These are phyloP conservation scores for Polypterus senegalus DNA, from an alignment of 2,113 vertebrate genomes.

Conservation along the genomic window DNA sequence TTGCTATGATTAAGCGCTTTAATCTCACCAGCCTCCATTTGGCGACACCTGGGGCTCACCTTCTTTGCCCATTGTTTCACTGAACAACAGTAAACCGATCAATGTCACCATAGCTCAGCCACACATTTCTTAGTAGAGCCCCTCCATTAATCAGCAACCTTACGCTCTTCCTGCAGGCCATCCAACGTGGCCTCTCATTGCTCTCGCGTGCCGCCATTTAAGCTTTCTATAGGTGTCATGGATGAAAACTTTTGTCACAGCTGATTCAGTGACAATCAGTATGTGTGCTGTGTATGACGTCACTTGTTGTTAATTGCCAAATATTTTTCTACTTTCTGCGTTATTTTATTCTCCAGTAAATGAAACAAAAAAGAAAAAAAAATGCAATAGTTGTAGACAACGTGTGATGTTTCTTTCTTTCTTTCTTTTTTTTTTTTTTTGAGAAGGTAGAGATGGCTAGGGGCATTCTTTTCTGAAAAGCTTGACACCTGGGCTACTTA, in stretches of 20 bases:
- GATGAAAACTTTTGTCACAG: conserved; percentile 18
- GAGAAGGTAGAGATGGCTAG: neutral
- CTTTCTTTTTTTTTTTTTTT: neutral
- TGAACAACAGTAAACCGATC: too few species aligned
- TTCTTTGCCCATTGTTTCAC: too few species aligned
- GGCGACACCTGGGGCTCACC: too few species aligned
- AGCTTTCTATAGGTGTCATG: too few species aligned
- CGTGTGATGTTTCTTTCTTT: neutral
- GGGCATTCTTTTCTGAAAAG: neutral
- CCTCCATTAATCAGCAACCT: too few species aligned
- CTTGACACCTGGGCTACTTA: neutral
- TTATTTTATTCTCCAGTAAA: conserved; percentile 15
- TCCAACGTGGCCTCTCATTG: too few species aligned
- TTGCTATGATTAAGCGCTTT: too few species aligned
- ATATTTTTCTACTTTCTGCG: conserved; percentile 43
- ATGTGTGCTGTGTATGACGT: conserved; percentile 34
- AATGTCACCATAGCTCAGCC: too few species aligned
- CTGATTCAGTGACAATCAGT: conserved; percentile 30
- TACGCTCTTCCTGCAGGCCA: too few species aligned
- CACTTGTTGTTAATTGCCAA: conserved; percentile 45
- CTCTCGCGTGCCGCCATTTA: too few species aligned
- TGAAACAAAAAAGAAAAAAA: conserved; percentile 13
- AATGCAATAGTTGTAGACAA: conserved; percentile 6
- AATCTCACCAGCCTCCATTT: too few species aligned
- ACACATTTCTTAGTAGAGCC: too few species aligned